Evolutionary conservation across 2,888 invertebrate genomes (phyloP).

Genomic region (Lasiommata megera): DNA sequence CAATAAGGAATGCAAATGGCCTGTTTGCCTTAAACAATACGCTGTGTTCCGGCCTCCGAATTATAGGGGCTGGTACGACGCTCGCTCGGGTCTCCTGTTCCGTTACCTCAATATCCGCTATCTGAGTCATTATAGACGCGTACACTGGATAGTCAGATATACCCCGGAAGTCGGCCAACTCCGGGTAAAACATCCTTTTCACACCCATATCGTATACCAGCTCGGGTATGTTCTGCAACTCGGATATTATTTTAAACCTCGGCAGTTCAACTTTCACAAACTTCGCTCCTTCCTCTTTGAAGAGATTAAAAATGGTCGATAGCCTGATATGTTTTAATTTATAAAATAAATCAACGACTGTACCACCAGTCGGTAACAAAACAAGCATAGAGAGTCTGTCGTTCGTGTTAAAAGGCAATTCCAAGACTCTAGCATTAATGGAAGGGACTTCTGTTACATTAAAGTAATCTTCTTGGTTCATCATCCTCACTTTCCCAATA

Average conservation of each 20-base stretch:
- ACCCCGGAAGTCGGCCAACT: conserved; percentile 46
- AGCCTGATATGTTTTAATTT: conserved; percentile 46
- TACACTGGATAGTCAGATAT: conserved; percentile 52
- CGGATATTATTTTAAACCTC: conserved; percentile 49
- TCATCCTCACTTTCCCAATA: conserved; percentile 54
- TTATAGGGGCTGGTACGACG: conserved; percentile 37
- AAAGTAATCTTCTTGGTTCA: conserved; percentile 53
- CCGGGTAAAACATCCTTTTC: conserved; percentile 53
- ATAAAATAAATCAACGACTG: conserved; percentile 49
- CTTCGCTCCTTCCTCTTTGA: conserved; percentile 37
- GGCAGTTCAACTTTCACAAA: conserved; percentile 54
- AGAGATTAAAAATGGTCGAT: conserved; percentile 49
- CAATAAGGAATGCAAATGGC: conserved; percentile 57
- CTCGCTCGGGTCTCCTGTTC: conserved; percentile 49
- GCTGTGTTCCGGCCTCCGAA: conserved; percentile 30
- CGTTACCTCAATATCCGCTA: conserved; percentile 49
- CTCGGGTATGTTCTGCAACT: conserved; percentile 53
- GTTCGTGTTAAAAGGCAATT: conserved; percentile 45
- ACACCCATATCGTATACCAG: conserved; percentile 61
- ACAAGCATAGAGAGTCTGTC: conserved; percentile 52
- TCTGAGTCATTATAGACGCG: conserved; percentile 56
- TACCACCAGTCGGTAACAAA: conserved; percentile 45
- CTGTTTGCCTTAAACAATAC: conserved; percentile 47
- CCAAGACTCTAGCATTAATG: conserved; percentile 51
- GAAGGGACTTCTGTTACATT: conserved; percentile 43